These are phyloP conservation scores for Chrysopilus asiliformis DNA, from an alignment of 2,888 invertebrate genomes.

Conservation along the genomic window DNA sequence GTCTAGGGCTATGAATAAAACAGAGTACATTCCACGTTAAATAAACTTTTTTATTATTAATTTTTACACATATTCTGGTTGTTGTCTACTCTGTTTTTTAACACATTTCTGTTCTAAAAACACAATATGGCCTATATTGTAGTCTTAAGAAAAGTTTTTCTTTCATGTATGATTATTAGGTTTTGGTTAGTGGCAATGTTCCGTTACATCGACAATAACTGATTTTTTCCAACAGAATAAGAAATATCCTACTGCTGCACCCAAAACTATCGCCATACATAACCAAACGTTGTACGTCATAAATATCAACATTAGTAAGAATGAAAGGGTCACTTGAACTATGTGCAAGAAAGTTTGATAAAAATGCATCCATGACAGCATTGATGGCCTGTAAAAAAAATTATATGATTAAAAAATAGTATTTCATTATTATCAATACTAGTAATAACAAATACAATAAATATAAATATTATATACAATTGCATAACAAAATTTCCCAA, in stretches of 20 bases:
- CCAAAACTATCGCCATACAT: conserved; percentile 75
- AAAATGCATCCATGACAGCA: conserved; percentile 70
- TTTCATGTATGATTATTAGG: no score
- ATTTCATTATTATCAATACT: conserved; percentile 1
- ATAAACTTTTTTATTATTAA: no score
- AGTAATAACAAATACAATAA: background rate
- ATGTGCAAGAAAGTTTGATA: conserved; percentile 82
- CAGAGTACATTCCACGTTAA: no score
- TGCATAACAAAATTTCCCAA: no score
- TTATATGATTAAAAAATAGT: conserved; percentile 8
- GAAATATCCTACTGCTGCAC: conserved; percentile 86
- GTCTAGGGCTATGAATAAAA: no score
- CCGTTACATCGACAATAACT: conserved; percentile 84
- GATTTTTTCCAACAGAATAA: conserved; percentile 93
- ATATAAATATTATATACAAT: no score
- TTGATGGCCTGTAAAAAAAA: conserved; percentile 53
- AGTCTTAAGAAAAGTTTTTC: no score
- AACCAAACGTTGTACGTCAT: conserved; percentile 97
- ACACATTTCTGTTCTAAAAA: no score
- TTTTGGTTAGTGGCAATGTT: conserved; percentile 93
- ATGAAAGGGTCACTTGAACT: conserved; percentile 78
- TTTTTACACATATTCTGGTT: no score
- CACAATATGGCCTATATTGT: no score
- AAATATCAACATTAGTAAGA: conserved; percentile 90
- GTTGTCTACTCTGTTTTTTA: no score